phyloP scores from a whole-genome alignment of 2,113 vertebrate genomes.

The Tachysurus vachellii region DNA sequence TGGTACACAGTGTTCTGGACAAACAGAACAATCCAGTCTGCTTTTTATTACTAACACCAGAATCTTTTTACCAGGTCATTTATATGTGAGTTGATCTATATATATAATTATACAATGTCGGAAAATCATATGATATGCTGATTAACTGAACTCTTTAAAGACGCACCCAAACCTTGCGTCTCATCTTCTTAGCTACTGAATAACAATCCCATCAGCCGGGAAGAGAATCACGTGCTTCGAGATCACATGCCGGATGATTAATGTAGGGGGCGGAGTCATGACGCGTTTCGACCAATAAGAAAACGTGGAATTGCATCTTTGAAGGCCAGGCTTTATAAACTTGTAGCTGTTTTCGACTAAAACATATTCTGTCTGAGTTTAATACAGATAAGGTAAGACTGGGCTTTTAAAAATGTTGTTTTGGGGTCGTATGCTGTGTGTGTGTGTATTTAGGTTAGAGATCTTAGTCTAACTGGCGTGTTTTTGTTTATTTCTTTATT shows the following conservation, averaged over 20 bases:
- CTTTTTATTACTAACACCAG: background rate
- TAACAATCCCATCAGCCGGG: background rate
- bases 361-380: no score
- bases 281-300: slow-evolving; percentile 65
- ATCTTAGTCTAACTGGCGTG: no score
- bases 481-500: no score
- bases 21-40: background rate
- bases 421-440: background rate
- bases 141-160: background rate
- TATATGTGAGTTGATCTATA: background rate
- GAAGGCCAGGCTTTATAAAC: slow-evolving; percentile 65
- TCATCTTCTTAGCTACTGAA: background rate
- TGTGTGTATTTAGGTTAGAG: background rate
- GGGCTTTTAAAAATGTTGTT: no score
- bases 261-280: slow-evolving; percentile 42
- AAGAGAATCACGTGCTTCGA: slow-evolving; percentile 63
- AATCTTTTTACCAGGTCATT: background rate
- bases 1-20: background rate
- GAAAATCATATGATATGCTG: background rate
- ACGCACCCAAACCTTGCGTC: background rate
- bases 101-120: background rate
- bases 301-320: slow-evolving; percentile 24
- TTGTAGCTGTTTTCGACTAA: background rate
- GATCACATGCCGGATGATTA: slow-evolving; percentile 54
- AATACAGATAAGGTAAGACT: background rate